These are phyloP conservation scores for Noturus placidus DNA, from an alignment of 2,113 vertebrate genomes.

Conservation along the genomic window DNA sequence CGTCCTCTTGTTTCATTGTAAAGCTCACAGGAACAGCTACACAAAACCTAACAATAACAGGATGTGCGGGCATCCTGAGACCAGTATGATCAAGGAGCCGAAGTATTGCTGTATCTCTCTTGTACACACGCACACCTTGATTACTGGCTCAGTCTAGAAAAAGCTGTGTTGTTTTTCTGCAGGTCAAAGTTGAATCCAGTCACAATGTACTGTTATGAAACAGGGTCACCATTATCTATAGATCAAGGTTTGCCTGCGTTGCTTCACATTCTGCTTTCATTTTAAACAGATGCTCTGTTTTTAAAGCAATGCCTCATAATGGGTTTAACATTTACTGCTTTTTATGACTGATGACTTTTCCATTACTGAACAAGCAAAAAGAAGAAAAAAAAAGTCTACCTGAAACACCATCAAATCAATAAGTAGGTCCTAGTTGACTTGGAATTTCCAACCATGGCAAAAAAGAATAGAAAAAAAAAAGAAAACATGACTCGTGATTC, in stretches of 20 bases:
- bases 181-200: not conserved
- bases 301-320: not conserved
- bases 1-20: not conserved
- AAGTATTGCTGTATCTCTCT: not conserved
- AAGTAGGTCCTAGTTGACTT: not conserved
- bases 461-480: not conserved
- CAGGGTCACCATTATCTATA: not conserved
- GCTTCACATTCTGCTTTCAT: not conserved
- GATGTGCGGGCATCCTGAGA: constrained; percentile 3
- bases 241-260: not conserved
- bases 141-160: not conserved
- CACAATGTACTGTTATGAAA: not conserved
- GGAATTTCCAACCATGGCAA: not conserved
- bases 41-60: not conserved
- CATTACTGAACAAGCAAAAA: not conserved
- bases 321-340: not conserved
- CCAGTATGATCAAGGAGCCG: not conserved
- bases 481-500: not conserved
- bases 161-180: too few species aligned
- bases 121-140: not conserved
- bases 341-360: constrained; percentile 3
- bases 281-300: not conserved
- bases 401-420: not conserved
- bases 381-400: not conserved
- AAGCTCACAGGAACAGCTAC: not conserved